Conservation (phyloP, 2,797 vertebrate species). For the Lates japonicus region DNA sequence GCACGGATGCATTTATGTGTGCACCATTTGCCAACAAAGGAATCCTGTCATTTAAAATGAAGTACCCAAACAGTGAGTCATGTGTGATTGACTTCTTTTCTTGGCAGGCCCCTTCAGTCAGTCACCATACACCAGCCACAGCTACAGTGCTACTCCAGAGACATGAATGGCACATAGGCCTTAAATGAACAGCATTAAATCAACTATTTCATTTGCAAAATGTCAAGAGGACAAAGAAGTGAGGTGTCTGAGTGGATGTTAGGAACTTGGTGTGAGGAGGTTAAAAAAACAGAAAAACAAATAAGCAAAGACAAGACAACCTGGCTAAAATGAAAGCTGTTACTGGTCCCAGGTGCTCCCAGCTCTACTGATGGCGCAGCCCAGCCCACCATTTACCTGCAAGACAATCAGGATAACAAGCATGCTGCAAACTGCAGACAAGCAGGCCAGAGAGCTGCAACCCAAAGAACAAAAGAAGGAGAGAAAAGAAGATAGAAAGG, state of each 20-base stretch:
- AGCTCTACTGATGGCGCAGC: background rate
- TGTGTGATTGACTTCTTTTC: constrained; percentile 32
- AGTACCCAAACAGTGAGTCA: constrained; percentile 48
- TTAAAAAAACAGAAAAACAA: background rate
- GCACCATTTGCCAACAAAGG: constrained; percentile 25
- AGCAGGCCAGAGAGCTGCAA: constrained; percentile 9
- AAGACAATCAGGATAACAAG: constrained; percentile 32
- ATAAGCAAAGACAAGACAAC: background rate
- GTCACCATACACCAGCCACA: background rate
- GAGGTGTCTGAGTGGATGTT: background rate
- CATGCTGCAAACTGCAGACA: constrained; percentile 5
- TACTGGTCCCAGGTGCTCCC: constrained; percentile 15
- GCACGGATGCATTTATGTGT: constrained; percentile 9
- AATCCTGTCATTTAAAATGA: constrained; percentile 53
- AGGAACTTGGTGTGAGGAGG: background rate
- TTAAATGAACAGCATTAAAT: constrained; percentile 25
- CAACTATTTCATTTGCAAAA: constrained; percentile 26
- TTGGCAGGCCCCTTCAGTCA: constrained; percentile 34
- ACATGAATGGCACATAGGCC: constrained; percentile 6
- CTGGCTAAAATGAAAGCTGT: background rate
- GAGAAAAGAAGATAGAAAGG: background rate
- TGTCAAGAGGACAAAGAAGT: constrained; percentile 14
- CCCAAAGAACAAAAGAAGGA: background rate
- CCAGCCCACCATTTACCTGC: background rate
- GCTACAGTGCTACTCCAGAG: background rate